Base-by-base conservation (phyloP, 1,140 invertebrate species). In the Halesus radiatus region DNA sequence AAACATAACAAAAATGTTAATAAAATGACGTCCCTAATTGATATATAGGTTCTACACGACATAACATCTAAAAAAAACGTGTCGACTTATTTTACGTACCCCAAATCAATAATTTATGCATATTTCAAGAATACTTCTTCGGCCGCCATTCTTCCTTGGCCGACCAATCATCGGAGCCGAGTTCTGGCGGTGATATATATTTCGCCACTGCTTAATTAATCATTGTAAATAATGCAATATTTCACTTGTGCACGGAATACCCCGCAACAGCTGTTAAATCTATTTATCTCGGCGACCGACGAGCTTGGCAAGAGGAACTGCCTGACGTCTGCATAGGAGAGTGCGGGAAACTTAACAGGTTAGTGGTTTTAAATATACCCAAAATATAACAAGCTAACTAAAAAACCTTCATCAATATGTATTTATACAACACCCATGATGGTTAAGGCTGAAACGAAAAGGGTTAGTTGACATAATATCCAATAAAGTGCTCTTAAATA, bases 151-250 rank as follows among this genome's bases (percentile, higher is more conserved):
- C 62, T 29, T 66, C 10, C 29, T 20, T 16, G 45, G 45, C 32
- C 64, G 18, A 73, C 78, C 72, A 79, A 79, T 79, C 68, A 58
- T 62, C 50, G 54, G 10, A 45, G 5, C 26, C 1, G 64, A 70
- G 37, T 45, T 56, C 58, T 56, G 50, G 26, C 29, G 72, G 37
- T 58, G n/a, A 66, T 80, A 80, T 74, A 80, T 74, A 64, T 75
- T 80, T 80, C 78, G 26, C 54, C 68, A 68, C 62, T n/a, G 29
- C 15, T 16, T 74, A 80, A 80, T 80, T 79, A 70, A 79, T 79
- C 78, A 80, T 74, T 80, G 54, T 75, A 75, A 75, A 80, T 80
- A 80, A 80, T 80, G 72, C 50, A 37, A 66, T 80, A 74, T 74
- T 62, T 80, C 78, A 80, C 37, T 16, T 29, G 68, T 54, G 58